Evolutionary conservation across 35 echinoderm and acorn worm species (phyloP), one percentile per base, ranked within the genome.

Genomic region (Hemicentrotus pulcherrimus): DNA sequence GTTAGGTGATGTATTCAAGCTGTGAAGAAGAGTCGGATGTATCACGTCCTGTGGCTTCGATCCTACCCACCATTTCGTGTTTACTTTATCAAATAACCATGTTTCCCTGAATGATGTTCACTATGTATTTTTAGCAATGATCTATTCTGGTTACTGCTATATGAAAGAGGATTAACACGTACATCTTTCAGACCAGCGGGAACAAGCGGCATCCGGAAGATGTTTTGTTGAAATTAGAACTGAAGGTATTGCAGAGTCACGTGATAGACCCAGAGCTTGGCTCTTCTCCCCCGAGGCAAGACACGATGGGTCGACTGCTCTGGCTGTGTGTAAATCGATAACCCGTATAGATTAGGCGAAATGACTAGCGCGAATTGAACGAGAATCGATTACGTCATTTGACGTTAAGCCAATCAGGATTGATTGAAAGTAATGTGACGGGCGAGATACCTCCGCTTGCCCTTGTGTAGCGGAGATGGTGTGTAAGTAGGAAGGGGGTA

Each of bases 361-460:
- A 90, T 47, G 88, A 90, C 48, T 93, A 31, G 91, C 48, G 45
- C 46, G 48, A 93, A 58, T 31, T 48, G 45, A 58, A 93, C 48
- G 91, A 32, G 91, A 93, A 48, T 93, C 91, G 91, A 93, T 93
- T 47, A 58, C 46, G 48, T 93, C 91, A 48, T 47, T 93, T 93
- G 48, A 58, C 91, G 48, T 47, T 93, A 58, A 93, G 91, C 91
- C 91, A 93, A 93, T 93, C 91, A 31, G 46, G 46, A 93, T 93
- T 47, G 47, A 93, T 93, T 93, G 45, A 16, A 47, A 90, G 32
- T 41, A 90, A 90, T 90, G 88, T 47, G 32, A 47, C 31, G 65
- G 33, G 12, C 19, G 31, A 30, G 33, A 90, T 90, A 16, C 32
- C n/a, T 32, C 45, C 88, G 10, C 31, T 90, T 78, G 65, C 65